Evolutionary conservation across 92 coral and sea anemone species (phyloP), one percentile per base, ranked within the genome.

Genomic region (Phenganax marumi): DNA sequence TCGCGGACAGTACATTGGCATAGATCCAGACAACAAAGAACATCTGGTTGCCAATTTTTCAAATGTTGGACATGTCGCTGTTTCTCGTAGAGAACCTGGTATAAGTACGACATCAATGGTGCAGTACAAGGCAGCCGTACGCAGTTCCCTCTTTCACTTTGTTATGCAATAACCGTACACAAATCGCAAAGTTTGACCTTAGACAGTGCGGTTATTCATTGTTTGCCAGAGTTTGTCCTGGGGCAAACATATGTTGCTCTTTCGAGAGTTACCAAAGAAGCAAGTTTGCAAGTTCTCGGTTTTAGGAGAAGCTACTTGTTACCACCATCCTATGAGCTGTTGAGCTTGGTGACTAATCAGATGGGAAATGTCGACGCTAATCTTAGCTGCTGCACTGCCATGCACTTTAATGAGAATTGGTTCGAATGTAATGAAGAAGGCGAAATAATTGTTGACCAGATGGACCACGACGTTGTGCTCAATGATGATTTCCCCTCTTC

Each of bases 51-150:
- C n/a, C 60, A n/a, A 54, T n/a, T 10, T 54, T 10, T 10, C 11
- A 54, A 10, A 10, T n/a, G n/a, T 10, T 10, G 60, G 60, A 54
- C n/a, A 54, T 10, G 60, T 54, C 10, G 10, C 60, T n/a, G 11
- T 54, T 54, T 54, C 60, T 54, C 60, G 60, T n/a, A n/a, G n/a
- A 54, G n/a, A 10, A 54, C 60, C 60, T 54, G 60, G 60, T 54
- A 54, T 54, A 54, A 54, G n/a, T n/a, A n/a, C 60, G 60, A n/a
- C 10, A 10, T 10, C n/a, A n/a, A 54, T n/a, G n/a, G 60, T n/a
- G 60, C 60, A 54, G n/a, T 54, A 10, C 60, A 54, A 54, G 60
- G 11, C 10, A 54, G 60, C n/a, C 60, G 60, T 54, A 54, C 60
- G n/a, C 60, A 54, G n/a, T 54, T 54, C 10, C 60, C 60, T 10